Base-by-base conservation (phyloP, 1,140 invertebrate genomes). In the Hestina assimilis region DNA sequence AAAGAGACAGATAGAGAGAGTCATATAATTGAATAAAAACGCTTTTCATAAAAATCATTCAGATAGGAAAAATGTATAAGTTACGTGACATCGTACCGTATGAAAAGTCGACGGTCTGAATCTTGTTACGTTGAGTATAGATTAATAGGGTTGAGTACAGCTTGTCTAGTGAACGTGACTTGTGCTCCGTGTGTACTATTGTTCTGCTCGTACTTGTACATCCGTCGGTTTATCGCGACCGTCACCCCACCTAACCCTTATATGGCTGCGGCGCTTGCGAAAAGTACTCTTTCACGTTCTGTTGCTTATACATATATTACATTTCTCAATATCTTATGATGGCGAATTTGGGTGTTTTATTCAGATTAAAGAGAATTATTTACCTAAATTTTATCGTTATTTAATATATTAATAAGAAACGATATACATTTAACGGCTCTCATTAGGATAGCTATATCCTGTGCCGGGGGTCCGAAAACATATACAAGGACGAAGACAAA, bases 131-230 rank as follows among this genome's bases (percentile, higher is more conserved):
- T 42, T 20, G 28, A 48, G 45, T 28, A 50, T 45, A 20, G 42
- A 50, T 50, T 58, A 58, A 58, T 50, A 51, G 46, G 47, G 51
- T 51, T 40, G 40, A 58, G 46, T 33, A 33, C 6, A 28, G 24
- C 35, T 47, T 28, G 40, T 43, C 24, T 19, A 8, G 12, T 20
- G 55, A 31, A 58, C 55, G 55, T 51, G 55, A 43, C 46, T 43
- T 31, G 40, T n/a, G 24, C 21, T 7, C 15, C 21, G 21, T 29
- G 31, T n/a, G 19, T 51, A 31, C 38, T 43, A 43, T 53, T 51
- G 45, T 51, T 11, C 40, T 42, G 5, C 15, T 12, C n/a, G n/a
- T n/a, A n/a, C n/a, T n/a, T n/a, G n/a, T n/a, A 58, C 19, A 51
- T 58, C 55, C 45, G 40, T 17, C 28, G 45, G 40, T 51, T 51